These are phyloP conservation scores for Diadegma fenestrale DNA, from an alignment of 2,888 invertebrate species.

Conservation along the genomic window DNA sequence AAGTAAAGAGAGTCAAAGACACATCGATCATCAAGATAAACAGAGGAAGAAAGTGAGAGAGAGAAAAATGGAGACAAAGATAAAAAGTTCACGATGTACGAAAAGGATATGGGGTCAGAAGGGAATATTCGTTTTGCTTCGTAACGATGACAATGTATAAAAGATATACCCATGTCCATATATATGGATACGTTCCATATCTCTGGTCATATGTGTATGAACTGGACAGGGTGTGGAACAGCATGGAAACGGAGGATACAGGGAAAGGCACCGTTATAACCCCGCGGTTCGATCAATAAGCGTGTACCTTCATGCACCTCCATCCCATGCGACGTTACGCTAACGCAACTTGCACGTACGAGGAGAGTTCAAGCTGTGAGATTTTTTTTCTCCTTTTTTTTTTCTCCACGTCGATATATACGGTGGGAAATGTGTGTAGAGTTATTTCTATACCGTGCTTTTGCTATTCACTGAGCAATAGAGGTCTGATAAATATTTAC, in stretches of 20 bases:
- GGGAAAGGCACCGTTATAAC: constrained; percentile 70
- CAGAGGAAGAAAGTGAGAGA: not conserved
- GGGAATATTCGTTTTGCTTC: constrained; percentile 23
- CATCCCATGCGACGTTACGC: constrained; percentile 73
- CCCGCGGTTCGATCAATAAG: constrained; percentile 76
- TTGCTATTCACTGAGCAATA: not conserved
- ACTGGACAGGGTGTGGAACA: constrained; percentile 24
- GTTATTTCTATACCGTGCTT: not conserved
- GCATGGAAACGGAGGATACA: constrained; percentile 47
- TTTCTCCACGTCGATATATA: not conserved
- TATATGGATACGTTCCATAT: not conserved
- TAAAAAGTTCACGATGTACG: constrained; percentile 20
- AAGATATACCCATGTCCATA: not conserved
- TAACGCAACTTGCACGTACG: constrained; percentile 33
- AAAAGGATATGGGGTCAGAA: constrained; percentile 31
- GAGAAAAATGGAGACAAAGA: not conserved
- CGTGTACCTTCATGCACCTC: constrained; percentile 67
- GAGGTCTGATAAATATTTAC: not conserved
- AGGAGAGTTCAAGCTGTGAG: constrained; percentile 7
- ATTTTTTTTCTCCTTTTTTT: not conserved
- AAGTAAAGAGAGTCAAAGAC: not conserved
- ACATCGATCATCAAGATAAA: not conserved
- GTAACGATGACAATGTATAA: constrained; percentile 6
- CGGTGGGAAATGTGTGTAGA: not conserved
- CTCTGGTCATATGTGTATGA: not conserved